phyloP scores from a whole-genome alignment of 2,113 vertebrate species.

The Centrocercus urophasianus region DNA sequence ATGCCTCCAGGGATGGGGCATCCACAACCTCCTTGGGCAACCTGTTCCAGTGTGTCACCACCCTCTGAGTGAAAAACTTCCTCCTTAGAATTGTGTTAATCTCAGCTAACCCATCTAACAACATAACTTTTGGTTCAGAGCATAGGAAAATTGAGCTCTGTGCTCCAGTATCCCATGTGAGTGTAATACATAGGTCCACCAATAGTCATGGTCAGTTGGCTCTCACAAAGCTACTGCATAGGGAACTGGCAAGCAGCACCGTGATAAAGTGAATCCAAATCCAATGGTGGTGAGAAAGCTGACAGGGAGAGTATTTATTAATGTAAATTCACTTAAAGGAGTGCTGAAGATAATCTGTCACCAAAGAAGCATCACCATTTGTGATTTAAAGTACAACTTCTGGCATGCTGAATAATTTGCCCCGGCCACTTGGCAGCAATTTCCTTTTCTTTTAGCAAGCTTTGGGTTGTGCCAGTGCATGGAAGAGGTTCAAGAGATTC shows the following conservation, averaged over 20 bases:
- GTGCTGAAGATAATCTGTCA: not conserved
- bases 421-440: not conserved
- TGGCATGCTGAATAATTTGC: not conserved
- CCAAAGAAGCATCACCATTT: not conserved
- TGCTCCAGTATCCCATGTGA: not conserved
- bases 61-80: too few relatives aligned
- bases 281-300: not conserved
- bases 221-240: not conserved
- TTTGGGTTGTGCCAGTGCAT: not conserved
- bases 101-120: not conserved
- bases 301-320: not conserved
- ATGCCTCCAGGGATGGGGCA: too few relatives aligned
- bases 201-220: not conserved
- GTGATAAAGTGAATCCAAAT: not conserved
- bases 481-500: not conserved
- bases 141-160: not conserved
- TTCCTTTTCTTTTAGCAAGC: not conserved
- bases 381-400: not conserved
- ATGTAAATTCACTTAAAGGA: not conserved
- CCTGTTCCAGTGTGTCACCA: too few relatives aligned
- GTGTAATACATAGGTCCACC: not conserved
- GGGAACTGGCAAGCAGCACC: not conserved
- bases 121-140: constrained; percentile 25
- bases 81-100: not conserved
- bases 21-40: too few relatives aligned